phyloP scores from a whole-genome alignment of 2,113 vertebrate genomes.

The Eubucco bourcierii region DNA sequence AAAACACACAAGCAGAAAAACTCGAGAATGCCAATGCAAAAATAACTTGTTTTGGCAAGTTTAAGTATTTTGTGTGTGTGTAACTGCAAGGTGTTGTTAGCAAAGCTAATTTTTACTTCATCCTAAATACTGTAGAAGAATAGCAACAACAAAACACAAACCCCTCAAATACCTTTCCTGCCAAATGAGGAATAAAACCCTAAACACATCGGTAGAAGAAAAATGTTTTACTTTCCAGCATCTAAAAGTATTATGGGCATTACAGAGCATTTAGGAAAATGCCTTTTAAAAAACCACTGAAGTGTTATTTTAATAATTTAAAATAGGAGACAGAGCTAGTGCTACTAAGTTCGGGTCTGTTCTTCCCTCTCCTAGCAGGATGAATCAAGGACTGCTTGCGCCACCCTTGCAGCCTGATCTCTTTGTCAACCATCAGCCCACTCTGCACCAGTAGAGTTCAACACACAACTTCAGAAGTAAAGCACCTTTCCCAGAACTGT shows the following conservation, averaged over 20 bases:
- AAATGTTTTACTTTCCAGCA: constrained; percentile 30
- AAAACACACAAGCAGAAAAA: constrained; percentile 40
- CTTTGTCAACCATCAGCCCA: background rate
- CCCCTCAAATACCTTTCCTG: background rate
- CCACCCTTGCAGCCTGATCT: background rate
- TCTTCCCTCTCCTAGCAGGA: background rate
- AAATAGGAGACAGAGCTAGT: background rate
- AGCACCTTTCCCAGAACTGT: background rate
- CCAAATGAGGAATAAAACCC: background rate
- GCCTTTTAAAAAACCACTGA: background rate
- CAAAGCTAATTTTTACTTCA: constrained; percentile 11
- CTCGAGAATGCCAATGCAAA: constrained; percentile 31
- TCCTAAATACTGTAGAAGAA: constrained; percentile 2
- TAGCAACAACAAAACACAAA: constrained; percentile 33
- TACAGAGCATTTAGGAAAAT: constrained; percentile 9
- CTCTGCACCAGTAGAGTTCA: background rate
- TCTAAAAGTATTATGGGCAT: constrained; percentile 17
- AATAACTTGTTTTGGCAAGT: constrained; percentile 51
- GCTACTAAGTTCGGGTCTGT: background rate
- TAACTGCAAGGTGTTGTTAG: constrained; percentile 22
- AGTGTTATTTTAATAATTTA: constrained; percentile 16
- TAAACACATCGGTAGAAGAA: background rate
- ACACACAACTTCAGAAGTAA: background rate
- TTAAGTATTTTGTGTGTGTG: background rate
- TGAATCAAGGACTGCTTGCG: background rate